phyloP scores from a whole-genome alignment of 2,888 invertebrate genomes.

The Conomelus anceps region DNA sequence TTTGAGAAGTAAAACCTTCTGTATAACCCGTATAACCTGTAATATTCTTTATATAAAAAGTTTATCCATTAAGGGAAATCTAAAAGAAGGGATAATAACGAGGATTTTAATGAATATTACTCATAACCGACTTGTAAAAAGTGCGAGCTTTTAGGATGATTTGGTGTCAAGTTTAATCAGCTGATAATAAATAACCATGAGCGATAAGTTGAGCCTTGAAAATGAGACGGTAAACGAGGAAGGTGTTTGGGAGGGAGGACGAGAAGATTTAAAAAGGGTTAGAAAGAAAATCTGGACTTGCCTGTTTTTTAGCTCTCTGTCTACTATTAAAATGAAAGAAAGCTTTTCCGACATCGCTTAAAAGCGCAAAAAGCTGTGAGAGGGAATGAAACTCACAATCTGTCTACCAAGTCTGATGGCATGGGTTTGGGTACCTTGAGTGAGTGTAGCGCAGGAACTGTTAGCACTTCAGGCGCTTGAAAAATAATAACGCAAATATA shows the following conservation, averaged over 20 bases:
- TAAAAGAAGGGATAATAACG: neutral
- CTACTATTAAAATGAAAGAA: neutral
- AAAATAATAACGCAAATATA: neutral
- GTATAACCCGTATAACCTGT: no score
- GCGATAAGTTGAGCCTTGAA: neutral
- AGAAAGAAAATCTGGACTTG: neutral
- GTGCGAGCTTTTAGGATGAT: neutral
- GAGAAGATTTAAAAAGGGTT: neutral
- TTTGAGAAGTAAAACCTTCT: no score
- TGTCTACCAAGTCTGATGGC: neutral
- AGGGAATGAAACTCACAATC: conserved; percentile 21
- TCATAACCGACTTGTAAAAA: neutral
- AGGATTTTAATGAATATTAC: neutral
- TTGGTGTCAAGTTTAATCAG: conserved; percentile 5
- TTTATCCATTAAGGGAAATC: neutral
- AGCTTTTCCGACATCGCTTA: conserved; percentile 2
- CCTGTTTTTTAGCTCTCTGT: conserved; percentile 1
- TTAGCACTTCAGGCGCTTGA: neutral
- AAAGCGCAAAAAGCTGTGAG: conserved; percentile 1
- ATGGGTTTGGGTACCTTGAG: no score
- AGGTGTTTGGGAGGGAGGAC: no score
- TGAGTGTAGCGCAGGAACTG: neutral
- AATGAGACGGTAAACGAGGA: neutral
- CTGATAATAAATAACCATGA: conserved; percentile 9
- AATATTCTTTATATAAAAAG: no score